Evolutionary conservation across 2,113 vertebrate genomes (phyloP).

Genomic region (Isichthys henryi): DNA sequence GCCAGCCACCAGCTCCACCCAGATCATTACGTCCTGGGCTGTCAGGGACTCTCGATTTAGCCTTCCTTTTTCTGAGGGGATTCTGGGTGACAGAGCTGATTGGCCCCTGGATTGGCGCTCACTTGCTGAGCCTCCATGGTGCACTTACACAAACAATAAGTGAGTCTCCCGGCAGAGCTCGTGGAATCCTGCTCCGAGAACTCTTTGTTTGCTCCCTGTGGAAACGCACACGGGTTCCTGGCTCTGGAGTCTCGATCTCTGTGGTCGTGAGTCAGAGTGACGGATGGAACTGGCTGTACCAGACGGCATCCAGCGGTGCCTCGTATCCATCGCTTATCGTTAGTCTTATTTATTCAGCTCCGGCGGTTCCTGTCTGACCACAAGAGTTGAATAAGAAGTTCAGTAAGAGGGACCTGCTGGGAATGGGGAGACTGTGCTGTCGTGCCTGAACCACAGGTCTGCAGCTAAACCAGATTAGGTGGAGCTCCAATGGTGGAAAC

Average conservation of each 20-base stretch:
- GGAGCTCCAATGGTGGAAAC: not conserved
- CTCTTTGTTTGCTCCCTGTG: not conserved
- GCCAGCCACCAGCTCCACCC: not conserved
- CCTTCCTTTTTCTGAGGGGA: not conserved
- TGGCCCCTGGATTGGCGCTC: not conserved
- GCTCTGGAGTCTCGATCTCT: not conserved
- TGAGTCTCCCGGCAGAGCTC: not conserved
- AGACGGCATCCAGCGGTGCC: not conserved
- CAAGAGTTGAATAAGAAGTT: not conserved
- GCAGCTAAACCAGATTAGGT: not conserved
- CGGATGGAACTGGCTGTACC: not conserved
- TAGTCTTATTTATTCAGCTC: not conserved
- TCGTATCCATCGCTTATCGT: not conserved
- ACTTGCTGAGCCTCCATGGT: too few relatives aligned
- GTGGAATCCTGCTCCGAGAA: not conserved
- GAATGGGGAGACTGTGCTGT: not conserved
- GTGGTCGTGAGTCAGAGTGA: not conserved
- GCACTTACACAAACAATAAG: not conserved
- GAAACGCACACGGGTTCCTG: not conserved
- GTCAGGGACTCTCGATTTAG: not conserved
- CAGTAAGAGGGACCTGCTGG: not conserved
- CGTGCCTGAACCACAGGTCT: not conserved
- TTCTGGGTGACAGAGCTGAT: not conserved
- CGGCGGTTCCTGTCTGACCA: not conserved
- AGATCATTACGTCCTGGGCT: not conserved